Conservation (phyloP, 2,888 invertebrate genomes). For the Punctoribates punctum region DNA sequence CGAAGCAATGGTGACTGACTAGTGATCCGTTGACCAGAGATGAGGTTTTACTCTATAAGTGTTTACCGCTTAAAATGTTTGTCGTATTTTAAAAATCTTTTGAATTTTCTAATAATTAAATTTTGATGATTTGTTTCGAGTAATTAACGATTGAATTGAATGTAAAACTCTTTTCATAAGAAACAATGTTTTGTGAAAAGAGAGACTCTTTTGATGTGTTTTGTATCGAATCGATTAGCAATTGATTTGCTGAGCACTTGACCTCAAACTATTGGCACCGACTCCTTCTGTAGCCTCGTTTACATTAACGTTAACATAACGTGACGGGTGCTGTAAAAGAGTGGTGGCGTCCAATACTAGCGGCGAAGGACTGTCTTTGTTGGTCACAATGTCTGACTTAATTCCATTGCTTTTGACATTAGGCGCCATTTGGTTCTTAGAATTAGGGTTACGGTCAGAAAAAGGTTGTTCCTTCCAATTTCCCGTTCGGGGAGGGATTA, state of each 20-base stretch:
- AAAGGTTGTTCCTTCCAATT: conserved; percentile 15
- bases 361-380: not conserved
- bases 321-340: conserved; percentile 23
- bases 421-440: not conserved
- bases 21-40: too few relatives aligned
- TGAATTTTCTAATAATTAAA: too few relatives aligned
- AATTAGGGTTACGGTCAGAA: not conserved
- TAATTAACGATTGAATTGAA: not conserved
- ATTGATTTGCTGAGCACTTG: conserved; percentile 15
- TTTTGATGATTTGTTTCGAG: too few relatives aligned
- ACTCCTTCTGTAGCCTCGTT: conserved; percentile 22
- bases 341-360: conserved; percentile 21
- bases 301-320: conserved; percentile 42
- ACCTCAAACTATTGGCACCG: not conserved
- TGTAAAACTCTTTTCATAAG: not conserved
- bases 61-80: too few relatives aligned
- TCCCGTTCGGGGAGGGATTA: conserved; percentile 26
- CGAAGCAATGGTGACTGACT: too few relatives aligned
- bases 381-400: not conserved
- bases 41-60: too few relatives aligned
- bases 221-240: not conserved
- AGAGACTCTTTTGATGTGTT: not conserved
- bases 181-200: not conserved
- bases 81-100: too few relatives aligned
- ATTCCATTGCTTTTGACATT: conserved; percentile 8